Evolutionary conservation across 1,140 invertebrate species (phyloP), one percentile per base, ranked within the genome.

Genomic region (Drosophila ananassae): DNA sequence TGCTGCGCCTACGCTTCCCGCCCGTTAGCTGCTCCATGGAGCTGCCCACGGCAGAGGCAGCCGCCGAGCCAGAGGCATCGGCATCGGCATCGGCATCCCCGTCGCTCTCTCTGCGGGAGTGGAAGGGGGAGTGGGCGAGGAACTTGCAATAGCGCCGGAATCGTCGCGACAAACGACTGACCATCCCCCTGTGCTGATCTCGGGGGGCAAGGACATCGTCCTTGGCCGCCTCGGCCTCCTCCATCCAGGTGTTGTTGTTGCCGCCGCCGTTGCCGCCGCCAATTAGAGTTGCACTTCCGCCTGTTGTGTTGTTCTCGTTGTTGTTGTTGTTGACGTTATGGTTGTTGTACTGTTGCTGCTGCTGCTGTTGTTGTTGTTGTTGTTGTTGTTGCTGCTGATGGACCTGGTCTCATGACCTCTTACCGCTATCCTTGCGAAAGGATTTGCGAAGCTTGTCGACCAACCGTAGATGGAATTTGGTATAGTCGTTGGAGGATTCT

Each of bases 391-490:
- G 44, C 17, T 66, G 44, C 17, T 54, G 28, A 44, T 41, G 50
- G 47, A 56, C 74, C 37, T 50, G 51, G 46, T 91, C 82, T 92
- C 91, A 92, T 89, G 74, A 92, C 2, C 90, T 79, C 46, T 94
- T 94, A 10, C 93, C 93, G 28, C 92, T 92, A 73, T 95, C 95
- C 79, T 95, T 95, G 56, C 94, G 95, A 90, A 97, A 93, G 56
- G 96, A 96, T 58, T 95, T 94, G 91, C 96, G 96, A 79, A 97
- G 92, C 92, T 97, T 97, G 91, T 97, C 96, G 67, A 97, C 95
- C 79, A 97, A 93, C 66, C 96, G 94, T 90, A 94, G 95, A 93
- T 97, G 96, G 91, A 97, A 97, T 93, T 97, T 97, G 76, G 96
- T 96, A 69, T 96, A 92, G 63, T 96, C 96, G 75, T 92, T 94